A percentile compares a stretch with the other conserved stretches of the same genome.
phyloP scores from a whole-genome alignment of 1,140 invertebrate species.

The Neodiprion virginianus region DNA sequence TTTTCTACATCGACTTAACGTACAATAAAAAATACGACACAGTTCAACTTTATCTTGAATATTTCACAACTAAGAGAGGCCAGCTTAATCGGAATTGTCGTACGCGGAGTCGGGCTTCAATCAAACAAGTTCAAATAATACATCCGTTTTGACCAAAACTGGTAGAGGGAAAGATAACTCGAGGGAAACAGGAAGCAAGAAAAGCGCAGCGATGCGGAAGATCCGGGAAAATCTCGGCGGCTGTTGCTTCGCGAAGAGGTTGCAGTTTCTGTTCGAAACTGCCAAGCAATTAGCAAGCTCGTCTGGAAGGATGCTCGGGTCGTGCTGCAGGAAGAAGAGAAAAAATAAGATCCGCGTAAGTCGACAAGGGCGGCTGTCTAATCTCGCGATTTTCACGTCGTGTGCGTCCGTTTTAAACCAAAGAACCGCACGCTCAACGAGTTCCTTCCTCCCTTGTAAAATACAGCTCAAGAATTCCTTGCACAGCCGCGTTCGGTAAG shows the following conservation, averaged over 20 bases:
- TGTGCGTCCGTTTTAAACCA: neutral
- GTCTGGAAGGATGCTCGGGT: neutral
- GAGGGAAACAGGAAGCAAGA: constrained; percentile 16
- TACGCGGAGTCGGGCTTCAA: too few relatives aligned
- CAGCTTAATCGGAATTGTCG: too few relatives aligned
- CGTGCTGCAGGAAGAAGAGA: neutral
- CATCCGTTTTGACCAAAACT: too few relatives aligned
- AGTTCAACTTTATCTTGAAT: too few relatives aligned
- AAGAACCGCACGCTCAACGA: neutral
- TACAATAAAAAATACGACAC: too few relatives aligned
- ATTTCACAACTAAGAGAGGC: too few relatives aligned
- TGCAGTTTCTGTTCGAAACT: neutral
- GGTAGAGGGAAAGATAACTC: too few relatives aligned
- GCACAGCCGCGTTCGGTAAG: too few relatives aligned
- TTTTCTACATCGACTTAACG: too few relatives aligned
- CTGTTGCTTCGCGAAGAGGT: neutral
- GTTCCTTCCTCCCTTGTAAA: too few relatives aligned
- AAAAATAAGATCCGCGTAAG: neutral
- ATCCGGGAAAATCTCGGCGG: constrained; percentile 21
- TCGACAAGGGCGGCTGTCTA: neutral
- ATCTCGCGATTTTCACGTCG: neutral
- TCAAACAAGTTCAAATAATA: too few relatives aligned
- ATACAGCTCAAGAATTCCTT: too few relatives aligned
- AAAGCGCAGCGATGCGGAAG: constrained; percentile 25
- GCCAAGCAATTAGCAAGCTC: neutral